phyloP scores from a whole-genome alignment of 2,797 vertebrate species.

The Vespertilio murinus region DNA sequence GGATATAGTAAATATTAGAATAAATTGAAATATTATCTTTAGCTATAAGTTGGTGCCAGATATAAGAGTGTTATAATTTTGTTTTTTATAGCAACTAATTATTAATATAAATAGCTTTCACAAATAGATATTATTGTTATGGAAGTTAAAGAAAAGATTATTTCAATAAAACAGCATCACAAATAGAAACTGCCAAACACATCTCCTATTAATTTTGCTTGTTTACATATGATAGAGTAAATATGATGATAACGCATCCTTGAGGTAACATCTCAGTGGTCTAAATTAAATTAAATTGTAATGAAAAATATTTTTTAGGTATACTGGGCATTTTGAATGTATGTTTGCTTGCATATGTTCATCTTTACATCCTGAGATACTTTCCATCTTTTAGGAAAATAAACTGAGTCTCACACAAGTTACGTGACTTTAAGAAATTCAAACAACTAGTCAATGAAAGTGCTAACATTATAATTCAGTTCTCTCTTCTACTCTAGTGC shows the following conservation, averaged over 20 bases:
- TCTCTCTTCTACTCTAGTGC: not conserved
- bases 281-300: not conserved
- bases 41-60: not conserved
- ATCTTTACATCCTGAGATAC: not conserved
- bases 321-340: not conserved
- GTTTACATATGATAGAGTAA: not conserved
- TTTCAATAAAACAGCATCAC: not conserved
- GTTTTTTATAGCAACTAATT: not conserved
- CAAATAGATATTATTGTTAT: not conserved
- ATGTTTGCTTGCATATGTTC: not conserved
- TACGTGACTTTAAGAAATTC: constrained; percentile 17
- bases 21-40: constrained; percentile 14
- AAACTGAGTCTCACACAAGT: not conserved
- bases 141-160: not conserved
- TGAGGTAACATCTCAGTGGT: not conserved
- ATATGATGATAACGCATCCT: not conserved
- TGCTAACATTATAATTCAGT: not conserved
- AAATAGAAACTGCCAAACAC: not conserved
- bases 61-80: not conserved
- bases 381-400: constrained; percentile 16
- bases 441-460: not conserved
- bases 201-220: not conserved
- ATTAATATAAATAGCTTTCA: not conserved
- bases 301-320: not conserved
- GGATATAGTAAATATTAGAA: not conserved